Conservation (phyloP, 2,888 invertebrate species). For the Drosophila helvetica region DNA sequence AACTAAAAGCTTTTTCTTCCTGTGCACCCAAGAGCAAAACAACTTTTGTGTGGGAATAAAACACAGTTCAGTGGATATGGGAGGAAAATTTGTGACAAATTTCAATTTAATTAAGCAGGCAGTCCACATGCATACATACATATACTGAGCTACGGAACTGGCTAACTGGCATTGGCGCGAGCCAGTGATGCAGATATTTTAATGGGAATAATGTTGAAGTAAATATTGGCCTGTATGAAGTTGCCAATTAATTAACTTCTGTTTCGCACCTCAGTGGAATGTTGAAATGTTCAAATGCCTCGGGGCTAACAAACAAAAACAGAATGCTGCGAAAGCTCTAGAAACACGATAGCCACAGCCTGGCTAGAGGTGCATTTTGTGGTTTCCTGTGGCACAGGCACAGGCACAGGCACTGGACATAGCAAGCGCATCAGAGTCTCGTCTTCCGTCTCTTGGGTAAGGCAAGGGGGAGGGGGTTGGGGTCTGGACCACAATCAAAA, state of each 20-base stretch:
- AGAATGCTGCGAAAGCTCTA: too few relatives aligned
- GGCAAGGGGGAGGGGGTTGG: too few relatives aligned
- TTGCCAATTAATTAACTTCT: constrained; percentile 20
- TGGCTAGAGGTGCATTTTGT: neutral
- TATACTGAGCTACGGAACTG: constrained; percentile 8
- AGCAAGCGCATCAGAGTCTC: neutral
- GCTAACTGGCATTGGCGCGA: constrained; percentile 23
- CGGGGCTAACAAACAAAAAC: too few relatives aligned
- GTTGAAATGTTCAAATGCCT: too few relatives aligned
- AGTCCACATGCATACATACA: neutral
- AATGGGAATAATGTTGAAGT: constrained; percentile 5
- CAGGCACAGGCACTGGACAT: too few relatives aligned
- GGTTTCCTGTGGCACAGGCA: neutral
- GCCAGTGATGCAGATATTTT: neutral
- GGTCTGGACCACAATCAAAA: neutral
- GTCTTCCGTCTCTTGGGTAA: neutral
- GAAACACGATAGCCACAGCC: neutral
- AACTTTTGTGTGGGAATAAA: constrained; percentile 30
- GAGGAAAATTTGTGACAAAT: constrained; percentile 19
- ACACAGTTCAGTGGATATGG: constrained; percentile 29
- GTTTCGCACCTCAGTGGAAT: constrained; percentile 23
- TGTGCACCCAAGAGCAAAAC: constrained; percentile 19
- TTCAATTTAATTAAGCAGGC: constrained; percentile 43
- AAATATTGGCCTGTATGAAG: neutral
- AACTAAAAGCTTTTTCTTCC: constrained; percentile 59